Percentiles rank a stretch among this genome's conserved stretches.
Conservation (phyloP, 2,113 vertebrate species). For the Xiphophorus maculatus region DNA sequence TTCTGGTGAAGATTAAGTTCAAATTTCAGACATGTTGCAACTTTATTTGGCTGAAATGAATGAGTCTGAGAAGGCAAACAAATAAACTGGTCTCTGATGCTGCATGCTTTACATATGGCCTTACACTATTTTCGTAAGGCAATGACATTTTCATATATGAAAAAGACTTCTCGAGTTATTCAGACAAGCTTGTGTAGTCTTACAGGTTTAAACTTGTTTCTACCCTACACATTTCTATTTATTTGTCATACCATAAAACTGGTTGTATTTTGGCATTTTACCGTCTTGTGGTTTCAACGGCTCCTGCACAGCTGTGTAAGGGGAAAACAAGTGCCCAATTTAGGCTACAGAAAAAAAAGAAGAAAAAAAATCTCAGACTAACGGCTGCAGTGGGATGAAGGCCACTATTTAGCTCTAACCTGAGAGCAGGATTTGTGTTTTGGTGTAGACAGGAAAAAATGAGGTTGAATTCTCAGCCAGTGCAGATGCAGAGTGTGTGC, state of each 20-base stretch:
- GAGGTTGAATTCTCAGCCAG: neutral
- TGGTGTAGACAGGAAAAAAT: constrained; percentile 44
- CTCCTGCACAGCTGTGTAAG: constrained; percentile 57
- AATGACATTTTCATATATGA: constrained; percentile 19
- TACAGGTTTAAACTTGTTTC: constrained; percentile 1
- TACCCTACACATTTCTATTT: constrained; percentile 34
- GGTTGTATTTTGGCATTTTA: constrained; percentile 59
- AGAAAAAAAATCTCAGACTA: neutral
- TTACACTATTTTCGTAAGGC: constrained; percentile 33
- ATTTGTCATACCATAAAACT: constrained; percentile 56
- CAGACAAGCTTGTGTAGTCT: constrained; percentile 8
- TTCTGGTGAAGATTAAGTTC: constrained; percentile 12
- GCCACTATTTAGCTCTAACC: constrained; percentile 46
- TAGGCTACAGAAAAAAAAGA: constrained; percentile 45
- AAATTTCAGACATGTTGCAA: constrained; percentile 19
- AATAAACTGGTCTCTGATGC: neutral
- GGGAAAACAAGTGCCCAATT: constrained; percentile 68
- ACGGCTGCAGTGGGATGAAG: constrained; percentile 44
- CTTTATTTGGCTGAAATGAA: constrained; percentile 6
- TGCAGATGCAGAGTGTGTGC: neutral
- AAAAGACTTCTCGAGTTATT: constrained; percentile 31
- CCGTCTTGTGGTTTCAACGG: constrained; percentile 67
- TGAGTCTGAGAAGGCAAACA: constrained; percentile 9
- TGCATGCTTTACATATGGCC: constrained; percentile 13
- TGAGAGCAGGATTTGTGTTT: constrained; percentile 44